Conservation (phyloP, 2,113 vertebrate species). For the Corythoichthys haematopterus region DNA sequence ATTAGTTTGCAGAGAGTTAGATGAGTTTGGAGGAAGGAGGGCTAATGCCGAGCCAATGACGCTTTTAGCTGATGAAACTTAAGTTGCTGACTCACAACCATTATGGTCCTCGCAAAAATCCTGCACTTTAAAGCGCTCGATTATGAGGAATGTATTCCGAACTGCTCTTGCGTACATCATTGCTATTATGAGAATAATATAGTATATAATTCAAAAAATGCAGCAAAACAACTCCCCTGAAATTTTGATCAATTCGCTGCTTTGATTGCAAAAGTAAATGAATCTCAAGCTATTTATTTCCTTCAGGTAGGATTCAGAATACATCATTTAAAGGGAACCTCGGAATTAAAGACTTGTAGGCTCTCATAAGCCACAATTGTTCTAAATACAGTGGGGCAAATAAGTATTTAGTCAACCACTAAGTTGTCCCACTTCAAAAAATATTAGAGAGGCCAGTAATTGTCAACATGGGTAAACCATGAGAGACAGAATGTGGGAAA, state of each 20-base stretch:
- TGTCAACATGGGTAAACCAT: too few relatives aligned
- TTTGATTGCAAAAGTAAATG: conserved; percentile 11
- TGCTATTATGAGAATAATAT: background rate
- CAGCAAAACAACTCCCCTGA: conserved; percentile 48
- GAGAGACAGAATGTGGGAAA: too few relatives aligned
- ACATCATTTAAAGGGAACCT: background rate
- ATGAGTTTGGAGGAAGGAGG: conserved; percentile 50
- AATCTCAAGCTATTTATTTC: background rate
- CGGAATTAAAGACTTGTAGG: too few relatives aligned
- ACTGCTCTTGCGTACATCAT: background rate
- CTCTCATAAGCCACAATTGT: too few relatives aligned
- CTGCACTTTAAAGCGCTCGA: background rate
- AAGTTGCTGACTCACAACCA: conserved; percentile 69
- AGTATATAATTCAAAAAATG: background rate
- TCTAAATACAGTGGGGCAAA: too few relatives aligned
- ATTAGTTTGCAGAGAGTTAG: conserved; percentile 64
- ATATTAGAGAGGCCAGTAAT: too few relatives aligned
- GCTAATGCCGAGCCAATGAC: conserved; percentile 62
- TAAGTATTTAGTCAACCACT: too few relatives aligned
- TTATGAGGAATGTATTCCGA: background rate
- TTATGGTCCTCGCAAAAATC: conserved; percentile 27
- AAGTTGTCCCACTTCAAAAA: too few relatives aligned
- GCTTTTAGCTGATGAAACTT: conserved; percentile 87
- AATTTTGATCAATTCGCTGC: conserved; percentile 18
- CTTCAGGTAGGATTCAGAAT: background rate